phyloP scores from a whole-genome alignment of 92 coral and sea anemone genomes.

The Anthopleura xanthogrammica region DNA sequence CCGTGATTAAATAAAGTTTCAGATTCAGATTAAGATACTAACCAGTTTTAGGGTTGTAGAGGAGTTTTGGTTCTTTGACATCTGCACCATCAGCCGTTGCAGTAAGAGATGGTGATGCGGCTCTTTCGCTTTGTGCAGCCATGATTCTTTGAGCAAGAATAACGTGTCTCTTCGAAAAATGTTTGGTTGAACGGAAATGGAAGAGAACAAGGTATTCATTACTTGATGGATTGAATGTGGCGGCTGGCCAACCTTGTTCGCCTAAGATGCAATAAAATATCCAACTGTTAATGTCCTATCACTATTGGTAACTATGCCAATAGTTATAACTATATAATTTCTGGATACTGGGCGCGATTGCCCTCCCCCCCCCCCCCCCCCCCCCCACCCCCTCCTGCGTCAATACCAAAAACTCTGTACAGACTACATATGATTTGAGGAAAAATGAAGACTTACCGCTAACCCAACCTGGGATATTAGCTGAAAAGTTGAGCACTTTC shows the following conservation, averaged over 20 bases:
- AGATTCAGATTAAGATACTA: background rate
- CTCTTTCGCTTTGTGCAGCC: conserved; percentile 57
- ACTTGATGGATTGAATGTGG: conserved; percentile 62
- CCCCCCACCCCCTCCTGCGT: background rate
- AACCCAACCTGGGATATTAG: conserved; percentile 52
- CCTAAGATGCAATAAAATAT: conserved; percentile 38
- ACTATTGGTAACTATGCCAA: too few species aligned
- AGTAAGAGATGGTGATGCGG: conserved; percentile 57
- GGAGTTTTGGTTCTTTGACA: conserved; percentile 55
- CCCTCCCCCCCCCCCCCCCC: background rate
- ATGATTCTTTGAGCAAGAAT: conserved; percentile 81
- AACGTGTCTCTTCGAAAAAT: conserved; percentile 55
- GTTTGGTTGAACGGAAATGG: conserved; percentile 66
- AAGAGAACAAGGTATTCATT: conserved; percentile 73
- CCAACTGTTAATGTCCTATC: too few species aligned
- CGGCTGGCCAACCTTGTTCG: conserved; percentile 94
- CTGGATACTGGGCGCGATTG: background rate
- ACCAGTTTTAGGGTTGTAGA: conserved; percentile 85
- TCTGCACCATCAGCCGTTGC: conserved; percentile 37
- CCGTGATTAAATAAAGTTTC: too few species aligned
- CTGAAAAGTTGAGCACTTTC: conserved; percentile 67
- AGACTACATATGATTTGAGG: background rate
- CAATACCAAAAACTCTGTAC: too few species aligned
- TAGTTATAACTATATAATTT: too few species aligned
- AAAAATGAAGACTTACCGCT: conserved; percentile 42